Base-by-base conservation (phyloP, 2,797 vertebrate genomes). In the Anguilla anguilla region DNA sequence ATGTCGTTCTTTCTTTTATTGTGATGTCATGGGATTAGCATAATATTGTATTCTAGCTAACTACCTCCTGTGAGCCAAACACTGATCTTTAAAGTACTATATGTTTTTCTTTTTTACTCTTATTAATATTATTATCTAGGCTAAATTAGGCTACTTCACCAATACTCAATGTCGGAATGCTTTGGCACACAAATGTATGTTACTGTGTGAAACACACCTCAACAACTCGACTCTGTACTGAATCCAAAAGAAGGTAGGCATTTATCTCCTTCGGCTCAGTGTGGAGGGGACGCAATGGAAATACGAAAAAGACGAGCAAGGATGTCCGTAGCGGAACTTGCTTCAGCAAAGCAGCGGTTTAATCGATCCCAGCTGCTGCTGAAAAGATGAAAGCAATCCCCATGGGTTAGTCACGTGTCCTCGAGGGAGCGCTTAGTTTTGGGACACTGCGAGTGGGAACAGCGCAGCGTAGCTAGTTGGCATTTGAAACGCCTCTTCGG, bases 371-470 rank as follows among this genome's bases (percentile, higher is more conserved):
- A 94, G 94, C 94, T 94, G 94, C 94, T 85, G 94, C 93, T 85
- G 90, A 91, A 84, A 85, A 90, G 88, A 89, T 82, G 88, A 88
- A 91, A 91, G 92, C 94, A 93, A 93, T 94, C 95, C 95, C 92
- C 91, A 91, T 92, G 92, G 93, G 89, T 91, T 91, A 88, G 92
- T 96, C 96, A 97, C 96, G 95, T 96, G 96, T 93, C 95, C 94
- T 92, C 67, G 57, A 51, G 94, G 94, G 95, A 94, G 93, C 91
- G 87, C 92, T 93, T 89, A 92, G 91, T 91, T 93, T 91, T 88
- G 90, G 88, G 88, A 93, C 89, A 31, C 86, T 87, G 90, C 90
- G 85, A 51, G 84, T 67, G 57, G 51, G 84, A 74, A 64, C 87
- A 90, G 92, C 91, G 92, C 93, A 81, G 89, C 87, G 89, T 91